Base-by-base conservation (phyloP, 1,140 invertebrate species). In the Drosophila kanapiae region DNA sequence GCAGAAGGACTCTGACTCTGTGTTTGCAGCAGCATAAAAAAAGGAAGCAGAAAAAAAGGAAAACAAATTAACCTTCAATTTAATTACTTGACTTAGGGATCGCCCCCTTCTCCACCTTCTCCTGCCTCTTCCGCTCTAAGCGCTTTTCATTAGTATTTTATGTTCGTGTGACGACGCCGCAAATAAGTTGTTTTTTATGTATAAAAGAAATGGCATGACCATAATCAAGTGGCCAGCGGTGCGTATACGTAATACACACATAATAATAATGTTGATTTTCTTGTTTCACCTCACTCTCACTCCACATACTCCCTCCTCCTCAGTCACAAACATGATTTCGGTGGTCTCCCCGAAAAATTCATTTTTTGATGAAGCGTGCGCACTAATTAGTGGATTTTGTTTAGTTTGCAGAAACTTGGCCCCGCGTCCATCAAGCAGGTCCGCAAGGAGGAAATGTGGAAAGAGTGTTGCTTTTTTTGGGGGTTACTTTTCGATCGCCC, bases 341-440 rank as follows among this genome's bases (percentile, higher is more conserved):
- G 40, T 14, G 40, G 56, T 14, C 33, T 37, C 4, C 60, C 37
- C 47, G 11, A 40, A 49, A 33, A 65, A 29, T 13, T 37, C 33
- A 60, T 67, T 68, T 62, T 79, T 71, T 67, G 40, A 74, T 75
- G 68, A 78, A 78, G 80, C 68, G 56, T 78, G 60, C 70, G 56
- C 63, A 79, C 80, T 83, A 83, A 82, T 82, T 83, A 83, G 80
- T 75, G 75, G 63, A 79, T 83, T 82, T 82, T 82, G 80, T 75
- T 82, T 82, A 79, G 80, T 79, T 82, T 82, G 80, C 80, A 79
- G 47, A 75, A 83, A 83, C 58, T 82, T 77, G 57, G 62, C 45
- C 61, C 27, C 31, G 53, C 61, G 47, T 63, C 37, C 60, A 49
- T 49, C 65, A 68, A 54, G 33, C 27, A 35, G 65, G 75, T 38